These are phyloP conservation scores for Lichenostomus cassidix DNA, from an alignment of 2,113 vertebrate genomes.

Conservation along the genomic window DNA sequence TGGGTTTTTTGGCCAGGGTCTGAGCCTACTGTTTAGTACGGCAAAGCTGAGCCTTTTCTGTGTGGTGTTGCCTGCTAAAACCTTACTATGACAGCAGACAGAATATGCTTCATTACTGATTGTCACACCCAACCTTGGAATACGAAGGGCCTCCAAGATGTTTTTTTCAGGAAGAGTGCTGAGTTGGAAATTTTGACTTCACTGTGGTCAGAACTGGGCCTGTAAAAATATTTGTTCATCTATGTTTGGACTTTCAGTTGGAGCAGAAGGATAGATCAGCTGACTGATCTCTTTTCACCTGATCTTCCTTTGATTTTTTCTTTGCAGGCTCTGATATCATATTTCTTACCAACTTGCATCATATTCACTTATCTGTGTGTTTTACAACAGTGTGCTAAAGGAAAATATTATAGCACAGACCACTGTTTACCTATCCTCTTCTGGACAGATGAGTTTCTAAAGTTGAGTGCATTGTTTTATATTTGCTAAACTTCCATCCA, in stretches of 20 bases:
- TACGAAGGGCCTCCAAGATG: neutral
- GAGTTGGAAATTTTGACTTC: neutral
- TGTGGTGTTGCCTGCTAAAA: neutral
- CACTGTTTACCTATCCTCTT: neutral
- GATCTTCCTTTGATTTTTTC: neutral
- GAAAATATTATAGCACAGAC: neutral
- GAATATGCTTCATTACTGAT: neutral
- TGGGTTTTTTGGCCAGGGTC: neutral
- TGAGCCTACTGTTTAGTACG: neutral
- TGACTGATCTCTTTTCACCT: neutral
- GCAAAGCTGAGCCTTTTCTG: neutral
- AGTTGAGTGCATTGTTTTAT: neutral
- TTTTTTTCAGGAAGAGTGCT: neutral
- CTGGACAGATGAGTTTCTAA: neutral
- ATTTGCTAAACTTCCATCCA: neutral
- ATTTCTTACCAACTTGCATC: neutral
- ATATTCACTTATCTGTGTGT: neutral
- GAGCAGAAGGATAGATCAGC: neutral
- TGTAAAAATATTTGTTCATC: neutral
- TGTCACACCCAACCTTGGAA: neutral
- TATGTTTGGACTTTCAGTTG: neutral
- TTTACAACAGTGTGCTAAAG: neutral
- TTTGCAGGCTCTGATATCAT: neutral
- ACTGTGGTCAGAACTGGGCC: neutral
- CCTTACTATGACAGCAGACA: neutral